These are phyloP conservation scores for Myrmecobius fasciatus DNA, from an alignment of 2,113 vertebrate species.

Conservation along the genomic window DNA sequence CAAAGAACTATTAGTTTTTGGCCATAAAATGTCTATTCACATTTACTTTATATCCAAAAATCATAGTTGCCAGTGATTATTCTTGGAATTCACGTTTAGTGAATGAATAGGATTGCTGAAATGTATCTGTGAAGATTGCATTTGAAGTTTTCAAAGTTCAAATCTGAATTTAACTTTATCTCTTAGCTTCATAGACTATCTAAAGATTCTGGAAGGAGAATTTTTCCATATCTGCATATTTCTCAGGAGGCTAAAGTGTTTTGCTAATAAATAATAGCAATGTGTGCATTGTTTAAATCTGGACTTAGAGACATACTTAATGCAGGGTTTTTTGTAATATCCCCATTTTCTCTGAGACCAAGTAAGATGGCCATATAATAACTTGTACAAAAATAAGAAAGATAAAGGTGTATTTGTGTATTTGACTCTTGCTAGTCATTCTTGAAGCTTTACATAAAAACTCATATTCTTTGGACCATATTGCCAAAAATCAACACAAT, in stretches of 20 bases:
- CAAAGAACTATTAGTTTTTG: background rate
- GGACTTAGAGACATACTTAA: background rate
- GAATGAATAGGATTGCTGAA: background rate
- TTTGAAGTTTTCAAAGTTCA: background rate
- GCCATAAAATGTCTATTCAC: background rate
- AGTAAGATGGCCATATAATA: background rate
- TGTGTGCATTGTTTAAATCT: background rate
- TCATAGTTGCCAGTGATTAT: background rate
- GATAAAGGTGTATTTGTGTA: background rate
- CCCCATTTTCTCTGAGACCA: background rate
- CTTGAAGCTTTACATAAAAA: too few species aligned
- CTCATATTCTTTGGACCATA: background rate
- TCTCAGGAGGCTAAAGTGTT: background rate
- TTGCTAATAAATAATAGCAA: background rate
- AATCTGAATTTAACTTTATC: too few species aligned
- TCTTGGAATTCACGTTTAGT: background rate
- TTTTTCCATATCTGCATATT: background rate
- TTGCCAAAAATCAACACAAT: background rate
- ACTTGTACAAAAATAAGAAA: background rate
- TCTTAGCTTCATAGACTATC: background rate
- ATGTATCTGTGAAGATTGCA: background rate
- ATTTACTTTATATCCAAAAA: background rate
- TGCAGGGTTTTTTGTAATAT: background rate
- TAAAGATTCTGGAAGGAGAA: background rate
- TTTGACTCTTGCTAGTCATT: too few species aligned